These are phyloP conservation scores for Salvator merianae DNA, from an alignment of 2,113 vertebrate genomes.

Conservation along the genomic window DNA sequence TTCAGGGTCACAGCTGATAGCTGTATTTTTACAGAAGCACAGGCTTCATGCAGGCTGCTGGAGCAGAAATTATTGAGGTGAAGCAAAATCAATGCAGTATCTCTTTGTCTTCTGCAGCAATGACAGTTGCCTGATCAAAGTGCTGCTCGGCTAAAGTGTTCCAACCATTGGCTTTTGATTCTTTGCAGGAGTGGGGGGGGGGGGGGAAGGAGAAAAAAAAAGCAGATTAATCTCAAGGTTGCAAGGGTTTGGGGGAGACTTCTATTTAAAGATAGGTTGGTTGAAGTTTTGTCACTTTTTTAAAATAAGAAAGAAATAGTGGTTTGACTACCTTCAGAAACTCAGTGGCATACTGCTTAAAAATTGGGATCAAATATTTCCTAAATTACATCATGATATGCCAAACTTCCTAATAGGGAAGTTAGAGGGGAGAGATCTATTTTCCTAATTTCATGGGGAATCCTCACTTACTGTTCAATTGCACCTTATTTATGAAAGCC, in stretches of 20 bases:
- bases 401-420: too few relatives aligned
- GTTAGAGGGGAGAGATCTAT: neutral
- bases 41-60: neutral
- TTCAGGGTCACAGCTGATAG: neutral
- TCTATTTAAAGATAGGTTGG: neutral
- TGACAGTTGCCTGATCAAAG: neutral
- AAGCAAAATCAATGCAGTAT: fast-evolving
- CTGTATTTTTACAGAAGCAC: neutral
- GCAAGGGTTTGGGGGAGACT: neutral
- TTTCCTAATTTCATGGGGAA: neutral
- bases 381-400: neutral
- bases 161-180: too few relatives aligned
- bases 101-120: neutral
- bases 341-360: neutral
- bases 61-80: neutral
- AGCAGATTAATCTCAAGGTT: neutral
- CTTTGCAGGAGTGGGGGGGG: too few relatives aligned
- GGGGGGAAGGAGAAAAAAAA: neutral
- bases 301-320: neutral
- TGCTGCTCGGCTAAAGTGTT: neutral
- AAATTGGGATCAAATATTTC: neutral
- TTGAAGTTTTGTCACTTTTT: neutral
- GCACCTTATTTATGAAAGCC: neutral
- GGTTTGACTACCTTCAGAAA: neutral
- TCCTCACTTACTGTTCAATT: neutral